Evolutionary conservation across 2,888 invertebrate genomes (phyloP), one percentile per base, ranked within the genome.

Genomic region (Hydrotaea diabolus): DNA sequence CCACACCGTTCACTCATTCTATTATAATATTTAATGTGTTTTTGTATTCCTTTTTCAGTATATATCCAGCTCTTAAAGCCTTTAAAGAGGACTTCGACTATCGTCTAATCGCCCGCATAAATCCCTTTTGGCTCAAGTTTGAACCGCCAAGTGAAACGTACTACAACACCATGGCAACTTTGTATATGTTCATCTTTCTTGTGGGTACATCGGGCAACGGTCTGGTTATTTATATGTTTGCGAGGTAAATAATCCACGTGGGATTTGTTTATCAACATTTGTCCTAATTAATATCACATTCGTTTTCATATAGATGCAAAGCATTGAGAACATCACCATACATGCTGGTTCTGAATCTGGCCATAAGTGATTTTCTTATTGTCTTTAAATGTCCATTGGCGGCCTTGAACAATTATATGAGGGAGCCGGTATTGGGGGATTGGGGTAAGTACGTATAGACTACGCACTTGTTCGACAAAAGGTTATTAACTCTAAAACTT

Each of bases 301-400:
- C 13, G 15, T 39, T 17, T 80, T 76, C 36, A 36, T 36, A 5
- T 36, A n/a, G 96, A 89, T 95, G 95, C 90, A 95, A 95, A 86
- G 93, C 95, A 0, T 92, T 96, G 77, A 93, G 96, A 49, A 96
- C 96, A 9, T 95, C 96, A 2, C 96, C 96, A 26, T 96, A 96
- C 90, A 95, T 95, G 71, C 92, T 96, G 66, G 95, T 96, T 26
- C 94, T 95, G 75, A 96, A 96, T 91, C 93, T 96, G 88, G 96
- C 96, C 4, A 92, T 96, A 59, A 96, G 96, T 87, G 96, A 96
- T 91, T 94, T 95, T 86, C 88, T 95, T 31, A 95, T 96, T 95
- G 93, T 96, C 86, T 92, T 94, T 74, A 95, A 96, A 92, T 95
- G 95, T 78, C 96, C 96, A 0, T 93, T 96, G 80, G 96, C 96